A percentile compares a stretch with the other conserved stretches of the same genome.
These are phyloP conservation scores for Julus scanicus DNA, from an alignment of 2,888 invertebrate genomes.

Conservation along the genomic window DNA sequence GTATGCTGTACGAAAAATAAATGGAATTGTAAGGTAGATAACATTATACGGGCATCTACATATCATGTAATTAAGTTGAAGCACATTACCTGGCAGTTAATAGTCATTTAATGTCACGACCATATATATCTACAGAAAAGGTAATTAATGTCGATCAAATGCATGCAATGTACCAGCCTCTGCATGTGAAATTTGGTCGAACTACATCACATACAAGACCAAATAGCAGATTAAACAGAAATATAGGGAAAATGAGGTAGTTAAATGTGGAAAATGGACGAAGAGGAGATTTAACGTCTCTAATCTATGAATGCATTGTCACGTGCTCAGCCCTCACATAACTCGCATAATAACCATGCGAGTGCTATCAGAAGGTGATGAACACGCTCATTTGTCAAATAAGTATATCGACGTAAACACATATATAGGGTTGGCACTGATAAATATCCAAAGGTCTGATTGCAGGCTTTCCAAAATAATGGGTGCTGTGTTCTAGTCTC, in stretches of 20 bases:
- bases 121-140: not conserved
- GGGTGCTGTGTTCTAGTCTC: no score
- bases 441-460: no score
- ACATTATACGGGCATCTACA: slow-evolving; percentile 4
- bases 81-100: not conserved
- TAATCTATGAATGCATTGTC: not conserved
- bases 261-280: not conserved
- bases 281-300: not conserved
- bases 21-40: slow-evolving; percentile 5
- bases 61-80: not conserved
- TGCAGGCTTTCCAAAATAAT: no score
- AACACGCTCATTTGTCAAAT: not conserved
- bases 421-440: not conserved
- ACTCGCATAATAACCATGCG: not conserved
- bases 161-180: not conserved
- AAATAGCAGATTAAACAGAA: not conserved
- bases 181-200: not conserved
- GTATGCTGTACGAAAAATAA: not conserved
- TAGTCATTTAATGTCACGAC: not conserved
- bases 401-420: not conserved
- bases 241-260: not conserved
- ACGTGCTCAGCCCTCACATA: not conserved
- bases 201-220: not conserved
- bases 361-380: not conserved
- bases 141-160: slow-evolving; percentile 4